Conservation (phyloP, 2,113 vertebrate species). For the Microtus pennsylvanicus region DNA sequence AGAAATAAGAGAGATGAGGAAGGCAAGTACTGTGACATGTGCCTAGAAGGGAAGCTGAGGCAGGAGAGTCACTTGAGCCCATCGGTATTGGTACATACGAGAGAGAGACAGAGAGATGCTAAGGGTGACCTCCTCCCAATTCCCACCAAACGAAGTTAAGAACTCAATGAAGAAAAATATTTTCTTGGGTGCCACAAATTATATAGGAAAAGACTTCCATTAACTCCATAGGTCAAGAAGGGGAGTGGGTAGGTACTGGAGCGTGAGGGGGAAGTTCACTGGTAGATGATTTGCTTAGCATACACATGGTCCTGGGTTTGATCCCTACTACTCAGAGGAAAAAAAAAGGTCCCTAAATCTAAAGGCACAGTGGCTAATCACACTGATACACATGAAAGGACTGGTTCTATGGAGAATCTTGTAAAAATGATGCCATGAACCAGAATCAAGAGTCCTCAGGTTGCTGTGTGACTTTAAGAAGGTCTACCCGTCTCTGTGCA, state of each 20-base stretch:
- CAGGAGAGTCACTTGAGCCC: not conserved
- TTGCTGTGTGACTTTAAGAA: constrained; percentile 4
- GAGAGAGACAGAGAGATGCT: not conserved
- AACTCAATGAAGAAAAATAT: not conserved
- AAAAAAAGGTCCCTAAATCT: not conserved
- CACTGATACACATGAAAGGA: not conserved
- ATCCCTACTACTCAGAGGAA: not conserved
- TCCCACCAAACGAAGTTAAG: not conserved
- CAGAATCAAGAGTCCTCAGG: not conserved
- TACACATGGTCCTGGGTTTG: not conserved
- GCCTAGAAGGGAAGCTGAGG: not conserved
- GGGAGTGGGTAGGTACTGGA: not conserved
- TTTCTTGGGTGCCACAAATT: not conserved
- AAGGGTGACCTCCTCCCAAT: not conserved
- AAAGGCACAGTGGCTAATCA: not conserved
- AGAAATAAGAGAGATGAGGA: not conserved
- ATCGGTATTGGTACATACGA: not conserved
- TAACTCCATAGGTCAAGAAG: not conserved
- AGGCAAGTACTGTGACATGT: not conserved
- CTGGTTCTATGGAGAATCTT: not conserved
- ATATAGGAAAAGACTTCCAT: not conserved
- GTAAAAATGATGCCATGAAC: not conserved
- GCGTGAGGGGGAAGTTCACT: not conserved
- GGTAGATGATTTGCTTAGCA: not conserved
- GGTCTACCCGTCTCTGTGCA: not conserved